Conservation (phyloP, 2,888 invertebrate genomes). For the Chalcis sispes region DNA sequence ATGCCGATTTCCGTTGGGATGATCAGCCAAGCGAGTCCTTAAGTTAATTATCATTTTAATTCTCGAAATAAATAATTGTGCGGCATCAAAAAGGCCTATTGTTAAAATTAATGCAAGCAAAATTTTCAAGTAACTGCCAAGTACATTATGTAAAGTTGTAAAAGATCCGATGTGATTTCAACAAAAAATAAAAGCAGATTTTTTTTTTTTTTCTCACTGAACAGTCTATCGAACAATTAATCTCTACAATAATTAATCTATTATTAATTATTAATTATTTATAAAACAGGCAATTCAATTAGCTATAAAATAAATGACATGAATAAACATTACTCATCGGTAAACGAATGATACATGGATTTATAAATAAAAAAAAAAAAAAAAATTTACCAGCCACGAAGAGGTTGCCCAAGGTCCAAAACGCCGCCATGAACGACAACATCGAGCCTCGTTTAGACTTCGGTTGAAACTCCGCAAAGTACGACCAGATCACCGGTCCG, state of each 20-base stretch:
- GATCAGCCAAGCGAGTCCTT: conserved; percentile 80
- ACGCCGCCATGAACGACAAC: conserved; percentile 95
- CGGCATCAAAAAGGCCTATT: background rate
- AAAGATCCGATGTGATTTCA: background rate
- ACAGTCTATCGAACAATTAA: background rate
- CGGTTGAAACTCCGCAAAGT: conserved; percentile 96
- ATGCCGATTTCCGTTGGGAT: conserved; percentile 82
- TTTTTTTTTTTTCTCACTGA: background rate
- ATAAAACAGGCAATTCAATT: background rate
- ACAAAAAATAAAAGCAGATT: background rate
- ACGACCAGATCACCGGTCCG: conserved; percentile 96
- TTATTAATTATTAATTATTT: background rate
- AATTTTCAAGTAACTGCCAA: background rate
- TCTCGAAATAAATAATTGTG: background rate
- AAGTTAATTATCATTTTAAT: too few species aligned
- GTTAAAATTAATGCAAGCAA: background rate
- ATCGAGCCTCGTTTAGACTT: conserved; percentile 93
- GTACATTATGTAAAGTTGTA: background rate
- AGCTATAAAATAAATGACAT: background rate
- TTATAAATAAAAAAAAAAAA: background rate
- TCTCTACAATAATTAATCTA: background rate
- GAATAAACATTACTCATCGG: too few species aligned
- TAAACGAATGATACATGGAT: too few species aligned
- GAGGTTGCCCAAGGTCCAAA: conserved; percentile 95
- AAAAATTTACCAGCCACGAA: conserved; percentile 87